Evolutionary conservation across 2,888 invertebrate genomes (phyloP), one percentile per base, ranked within the genome.

Genomic region (Ochropacha duplaris): DNA sequence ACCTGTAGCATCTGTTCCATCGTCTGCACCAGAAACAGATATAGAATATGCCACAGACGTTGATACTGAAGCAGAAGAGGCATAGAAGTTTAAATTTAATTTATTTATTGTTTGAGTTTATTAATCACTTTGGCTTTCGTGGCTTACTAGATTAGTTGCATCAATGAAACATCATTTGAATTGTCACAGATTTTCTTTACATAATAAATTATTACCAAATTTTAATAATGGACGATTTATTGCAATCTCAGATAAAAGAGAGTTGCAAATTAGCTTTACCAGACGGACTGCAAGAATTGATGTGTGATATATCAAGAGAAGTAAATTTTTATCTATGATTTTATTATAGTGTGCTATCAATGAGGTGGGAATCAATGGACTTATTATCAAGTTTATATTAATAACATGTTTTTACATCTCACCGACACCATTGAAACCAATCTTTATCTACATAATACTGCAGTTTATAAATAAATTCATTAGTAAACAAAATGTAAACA

Each of bases 261-360:
- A 79, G 69, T 39, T 86, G 85, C 50, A 79, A 65, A 9, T 59
- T 90, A 8, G 81, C 81, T 6, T 79, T 96, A 24, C 96, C 96
- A 0, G 94, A 95, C 57, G 96, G 96, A 0, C 83, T 96, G 4
- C 89, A 93, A 6, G 96, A 96, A 73, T 81, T 96, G 50, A 94
- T 96, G 89, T 90, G 94, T 51, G 96, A 96, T 79, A 96, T 96
- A 64, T 94, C 95, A 0, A 94, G 96, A 62, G 96, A 96, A 88
- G 95, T 95, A 81, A 68, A 74, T 71, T 56, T 54, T 36, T 4
- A 36, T 5, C 5, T 5, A n/a, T n/a, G 1, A 5, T n/a, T n/a
- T n/a, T n/a, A n/a, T n/a, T n/a, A n/a, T n/a, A n/a, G n/a, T n/a
- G n/a, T n/a, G n/a, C n/a, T n/a, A n/a, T n/a, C n/a, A n/a, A n/a